These are phyloP conservation scores for Scylla paramamosain DNA, from an alignment of 1,140 invertebrate genomes.

Conservation along the genomic window DNA sequence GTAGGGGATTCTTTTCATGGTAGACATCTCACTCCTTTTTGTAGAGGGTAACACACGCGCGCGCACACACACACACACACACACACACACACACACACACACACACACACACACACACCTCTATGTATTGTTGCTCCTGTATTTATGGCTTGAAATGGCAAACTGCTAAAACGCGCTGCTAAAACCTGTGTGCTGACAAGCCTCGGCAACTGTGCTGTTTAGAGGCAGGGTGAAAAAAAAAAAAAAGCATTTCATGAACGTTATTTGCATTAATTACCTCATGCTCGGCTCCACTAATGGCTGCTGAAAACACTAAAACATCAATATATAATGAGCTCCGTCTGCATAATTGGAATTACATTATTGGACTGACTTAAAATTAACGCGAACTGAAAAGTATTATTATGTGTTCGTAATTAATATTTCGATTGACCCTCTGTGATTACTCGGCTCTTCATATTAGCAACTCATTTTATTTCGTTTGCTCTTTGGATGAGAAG, in stretches of 20 bases:
- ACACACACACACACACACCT: not conserved
- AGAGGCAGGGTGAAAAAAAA: no score
- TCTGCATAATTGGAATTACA: slow-evolving; percentile 5
- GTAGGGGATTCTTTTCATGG: no score
- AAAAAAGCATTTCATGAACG: not conserved
- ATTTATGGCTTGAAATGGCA: no score
- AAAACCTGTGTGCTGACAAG: no score
- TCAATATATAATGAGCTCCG: slow-evolving; percentile 22
- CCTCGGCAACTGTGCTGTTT: no score
- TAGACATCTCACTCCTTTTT: no score
- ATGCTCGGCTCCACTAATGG: not conserved
- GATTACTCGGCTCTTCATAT: not conserved
- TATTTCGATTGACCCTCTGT: not conserved
- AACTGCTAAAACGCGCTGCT: no score
- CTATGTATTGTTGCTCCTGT: not conserved
- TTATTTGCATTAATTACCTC: not conserved
- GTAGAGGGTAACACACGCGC: no score
- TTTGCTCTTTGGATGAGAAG: not conserved
- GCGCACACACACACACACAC: no score
- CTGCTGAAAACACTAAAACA: not conserved
- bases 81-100: no score
- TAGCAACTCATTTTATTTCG: not conserved
- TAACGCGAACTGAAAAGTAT: not conserved
- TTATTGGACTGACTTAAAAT: slow-evolving; percentile 24
- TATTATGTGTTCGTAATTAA: not conserved